Evolutionary conservation across 2,888 invertebrate genomes (phyloP).

Genomic region (Coenonympha glycerion): DNA sequence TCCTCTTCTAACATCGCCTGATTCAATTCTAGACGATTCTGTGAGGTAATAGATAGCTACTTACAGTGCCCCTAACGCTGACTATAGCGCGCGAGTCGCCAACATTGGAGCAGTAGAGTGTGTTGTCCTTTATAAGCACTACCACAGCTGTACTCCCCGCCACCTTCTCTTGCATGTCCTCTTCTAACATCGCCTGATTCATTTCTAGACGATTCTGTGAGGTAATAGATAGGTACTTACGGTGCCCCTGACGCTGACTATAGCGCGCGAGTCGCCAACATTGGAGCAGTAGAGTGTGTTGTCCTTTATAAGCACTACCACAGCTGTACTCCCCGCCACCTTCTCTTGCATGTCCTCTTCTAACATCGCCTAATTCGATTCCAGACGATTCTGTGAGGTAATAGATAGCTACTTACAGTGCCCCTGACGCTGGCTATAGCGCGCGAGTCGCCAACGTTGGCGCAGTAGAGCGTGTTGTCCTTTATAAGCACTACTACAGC

Average conservation of each 20-base stretch:
- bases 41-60: slow-evolving; percentile 27
- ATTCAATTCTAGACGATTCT: too few relatives aligned
- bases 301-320: slow-evolving; percentile 89
- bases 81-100: slow-evolving; percentile 98
- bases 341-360: slow-evolving; percentile 92
- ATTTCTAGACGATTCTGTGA: too few relatives aligned
- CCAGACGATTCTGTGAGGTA: too few relatives aligned
- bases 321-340: slow-evolving; percentile 96
- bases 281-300: slow-evolving; percentile 94
- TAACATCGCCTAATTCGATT: slow-evolving; percentile 95
- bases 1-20: slow-evolving; percentile 94
- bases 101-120: slow-evolving; percentile 95
- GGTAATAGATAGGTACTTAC: slow-evolving; percentile 52
- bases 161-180: slow-evolving; percentile 91
- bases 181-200: slow-evolving; percentile 94
- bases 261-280: slow-evolving; percentile 96
- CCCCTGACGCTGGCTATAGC: slow-evolving; percentile 93
- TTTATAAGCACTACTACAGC: slow-evolving; percentile 91
- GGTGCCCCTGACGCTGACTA: slow-evolving; percentile 89
- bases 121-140: slow-evolving; percentile 87
- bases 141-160: slow-evolving; percentile 96
- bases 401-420: slow-evolving; percentile 60
- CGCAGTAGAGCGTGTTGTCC: slow-evolving; percentile 91
- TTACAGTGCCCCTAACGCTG: slow-evolving; percentile 85
- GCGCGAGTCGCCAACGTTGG: slow-evolving; percentile 97